phyloP scores from a whole-genome alignment of 2,797 vertebrate species.

The Danio tinwini region DNA sequence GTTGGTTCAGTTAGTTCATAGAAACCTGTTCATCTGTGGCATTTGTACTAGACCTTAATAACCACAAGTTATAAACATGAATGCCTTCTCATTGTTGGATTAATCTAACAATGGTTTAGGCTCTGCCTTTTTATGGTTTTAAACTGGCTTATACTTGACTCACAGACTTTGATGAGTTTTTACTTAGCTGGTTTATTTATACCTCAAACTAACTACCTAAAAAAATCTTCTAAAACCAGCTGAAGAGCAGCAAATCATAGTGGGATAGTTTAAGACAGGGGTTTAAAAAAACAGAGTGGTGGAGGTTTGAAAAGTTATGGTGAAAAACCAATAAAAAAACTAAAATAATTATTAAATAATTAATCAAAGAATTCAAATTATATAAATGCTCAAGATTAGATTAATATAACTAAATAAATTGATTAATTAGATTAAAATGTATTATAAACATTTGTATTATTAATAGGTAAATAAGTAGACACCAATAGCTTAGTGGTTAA shows the following conservation, averaged over 20 bases:
- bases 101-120: background rate
- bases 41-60: background rate
- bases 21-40: background rate
- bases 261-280: background rate
- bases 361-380: no score
- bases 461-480: no score
- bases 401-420: no score
- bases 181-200: constrained; percentile 14
- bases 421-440: no score
- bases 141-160: background rate
- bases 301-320: background rate
- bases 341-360: no score
- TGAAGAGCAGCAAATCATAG: background rate
- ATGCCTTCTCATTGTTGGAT: background rate
- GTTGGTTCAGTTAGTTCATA: background rate
- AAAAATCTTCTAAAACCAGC: background rate
- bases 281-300: background rate
- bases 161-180: background rate
- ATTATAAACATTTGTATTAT: no score
- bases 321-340: no score
- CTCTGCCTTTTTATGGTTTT: background rate
- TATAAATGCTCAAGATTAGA: no score
- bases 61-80: background rate
- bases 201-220: background rate
- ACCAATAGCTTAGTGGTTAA: no score